Percentiles rank a stretch among this genome's conserved stretches.
phyloP scores from a whole-genome alignment of 1,140 invertebrate species.

The Drosophila insularis region DNA sequence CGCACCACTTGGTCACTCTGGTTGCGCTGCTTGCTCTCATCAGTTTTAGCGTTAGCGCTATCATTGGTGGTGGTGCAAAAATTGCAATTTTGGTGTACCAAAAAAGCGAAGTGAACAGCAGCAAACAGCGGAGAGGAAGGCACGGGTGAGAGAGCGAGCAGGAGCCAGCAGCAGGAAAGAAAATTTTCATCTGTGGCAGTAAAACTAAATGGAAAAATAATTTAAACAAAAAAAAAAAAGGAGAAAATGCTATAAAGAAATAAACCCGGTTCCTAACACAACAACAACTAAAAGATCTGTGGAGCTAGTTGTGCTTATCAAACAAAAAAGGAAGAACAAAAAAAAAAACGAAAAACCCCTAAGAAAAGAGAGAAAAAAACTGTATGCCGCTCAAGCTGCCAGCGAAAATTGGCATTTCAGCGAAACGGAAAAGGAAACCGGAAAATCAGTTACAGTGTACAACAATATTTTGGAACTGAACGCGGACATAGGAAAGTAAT shows the following conservation, averaged over 20 bases:
- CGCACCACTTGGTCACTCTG: slow-evolving; percentile 45
- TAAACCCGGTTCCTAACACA: slow-evolving; percentile 16
- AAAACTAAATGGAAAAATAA: slow-evolving; percentile 8
- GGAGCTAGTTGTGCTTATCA: slow-evolving; percentile 6
- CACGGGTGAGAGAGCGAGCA: slow-evolving; percentile 28
- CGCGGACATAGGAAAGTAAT: neutral
- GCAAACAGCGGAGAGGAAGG: slow-evolving; percentile 40
- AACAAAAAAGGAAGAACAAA: neutral
- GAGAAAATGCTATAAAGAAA: slow-evolving; percentile 13
- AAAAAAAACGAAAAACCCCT: neutral
- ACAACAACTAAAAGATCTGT: neutral
- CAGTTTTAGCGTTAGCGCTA: slow-evolving; percentile 35
- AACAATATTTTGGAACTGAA: slow-evolving; percentile 3
- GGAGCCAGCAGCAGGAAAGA: slow-evolving; percentile 38
- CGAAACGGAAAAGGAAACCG: slow-evolving; percentile 15
- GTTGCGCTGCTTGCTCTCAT: slow-evolving; percentile 63
- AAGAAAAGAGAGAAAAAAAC: neutral
- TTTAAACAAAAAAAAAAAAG: slow-evolving; percentile 8
- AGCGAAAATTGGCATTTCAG: slow-evolving; percentile 9
- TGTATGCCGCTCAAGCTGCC: slow-evolving; percentile 19
- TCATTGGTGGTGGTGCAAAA: slow-evolving; percentile 75
- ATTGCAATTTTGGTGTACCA: slow-evolving; percentile 82
- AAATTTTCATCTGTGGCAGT: slow-evolving; percentile 33
- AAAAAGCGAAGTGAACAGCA: slow-evolving; percentile 72
- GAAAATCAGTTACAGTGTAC: slow-evolving; percentile 11